Evolutionary conservation across 2,113 vertebrate species (phyloP), one percentile per base, ranked within the genome.

Genomic region (Crotalus tigris): DNA sequence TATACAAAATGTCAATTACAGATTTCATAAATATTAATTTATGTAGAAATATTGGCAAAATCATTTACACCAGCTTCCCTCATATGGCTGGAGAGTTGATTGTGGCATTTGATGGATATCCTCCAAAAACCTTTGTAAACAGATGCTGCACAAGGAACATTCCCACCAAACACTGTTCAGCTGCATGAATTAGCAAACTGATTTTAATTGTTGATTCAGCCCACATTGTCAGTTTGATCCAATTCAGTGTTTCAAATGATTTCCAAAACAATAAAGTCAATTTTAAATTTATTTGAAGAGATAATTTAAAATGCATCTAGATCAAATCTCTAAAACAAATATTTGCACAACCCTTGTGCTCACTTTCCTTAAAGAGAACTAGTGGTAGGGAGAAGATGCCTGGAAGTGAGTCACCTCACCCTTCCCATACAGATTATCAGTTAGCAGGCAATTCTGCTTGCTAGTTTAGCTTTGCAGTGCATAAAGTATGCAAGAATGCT

Each of bases 1-100:
- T 85, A 93, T 94, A 51, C 93, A 86, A 88, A 85, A 59, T 92
- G 89, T 26, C 21, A 94, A 94, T 49, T 58, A 24, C 21, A 44
- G 61, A 19, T 92, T 91, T 81, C 75, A 92, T 2, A 87, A 93
- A 61, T 24, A 5, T 19, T 89, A 44, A 23, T 93, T 26, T 90
- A 53, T n/a, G 5, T 57, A 46, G 13, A 7, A 54, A 10, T 15
- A 49, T 19, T 59, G 44, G 46, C 19, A 17, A 57, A 86, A 93
- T 58, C 49, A 44, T n/a, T n/a, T 53, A 5, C 10, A 64, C 54
- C 39, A 93, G 46, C 46, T 15, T 90, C n/a, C 51, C 21, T 61
- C 57, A 90, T 26, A 87, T 54, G 19, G 54, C 29, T 90, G 29
- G 24, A 89, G 33, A 69, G 8, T 55, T 33, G 5, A 44, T 81